Evolutionary conservation across 2,888 invertebrate species (phyloP), one percentile per base, ranked within the genome.

Genomic region (Lamellibrachia satsuma): DNA sequence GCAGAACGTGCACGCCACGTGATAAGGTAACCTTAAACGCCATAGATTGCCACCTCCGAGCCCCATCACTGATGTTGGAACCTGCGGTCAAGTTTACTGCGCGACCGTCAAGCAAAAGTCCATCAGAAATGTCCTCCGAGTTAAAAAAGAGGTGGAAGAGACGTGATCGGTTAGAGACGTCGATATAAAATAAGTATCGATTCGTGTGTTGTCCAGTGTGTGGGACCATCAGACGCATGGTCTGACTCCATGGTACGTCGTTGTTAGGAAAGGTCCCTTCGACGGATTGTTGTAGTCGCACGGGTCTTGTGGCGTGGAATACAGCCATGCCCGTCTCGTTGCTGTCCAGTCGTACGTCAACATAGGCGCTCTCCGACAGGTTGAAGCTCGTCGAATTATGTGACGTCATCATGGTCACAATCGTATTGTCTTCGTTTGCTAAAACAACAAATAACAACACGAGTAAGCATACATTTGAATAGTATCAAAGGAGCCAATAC

Each of bases 401-500:
- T 75, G 57, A 55, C 75, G 60, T 51, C 52, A 75, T 93, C 51
- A 93, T 52, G 39, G 57, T 52, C 39, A 93, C 90, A 6, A 52
- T 91, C 22, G 93, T 93, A 51, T 92, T 90, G 52, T 93, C 91
- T 39, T 92, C 52, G 57, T 91, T 52, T 15, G 90, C 93, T 93
- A 92, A 27, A 92, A 92, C 2, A n/a, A 15, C 52, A 92, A 39
- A 90, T n/a, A 75, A 22, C 6, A 75, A 4, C 75, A 75, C 15
- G 75, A 6, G 75, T 75, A 22, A 75, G 75, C 75, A 75, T 22
- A 15, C 15, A 15, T 75, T 8, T 57, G 57, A 75, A 15, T 3
- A 75, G n/a, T 6, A n/a, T 75, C 3, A 75, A 15, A 6, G n/a
- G 15, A 60, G 22, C 22, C 4, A 75, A 1, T 4, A 75, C 57